phyloP scores from a whole-genome alignment of 2,797 vertebrate genomes.

The Paratrypauchen microcephalus region DNA sequence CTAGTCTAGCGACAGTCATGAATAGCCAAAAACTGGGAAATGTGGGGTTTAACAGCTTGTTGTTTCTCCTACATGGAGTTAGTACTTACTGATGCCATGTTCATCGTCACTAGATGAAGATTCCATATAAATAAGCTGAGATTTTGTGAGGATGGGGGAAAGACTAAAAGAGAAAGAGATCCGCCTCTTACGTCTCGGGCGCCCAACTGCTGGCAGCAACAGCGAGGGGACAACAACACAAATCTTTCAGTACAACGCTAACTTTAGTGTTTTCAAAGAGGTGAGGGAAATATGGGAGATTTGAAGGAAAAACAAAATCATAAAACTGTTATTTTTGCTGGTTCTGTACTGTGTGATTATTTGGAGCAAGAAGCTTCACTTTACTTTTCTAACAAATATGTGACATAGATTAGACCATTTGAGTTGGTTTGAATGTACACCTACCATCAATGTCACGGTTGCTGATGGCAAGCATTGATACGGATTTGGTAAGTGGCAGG shows the following conservation, averaged over 20 bases:
- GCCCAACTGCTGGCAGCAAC: constrained; percentile 72
- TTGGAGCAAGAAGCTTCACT: neutral
- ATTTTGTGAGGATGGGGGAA: constrained; percentile 89
- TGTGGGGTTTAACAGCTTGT: constrained; percentile 31
- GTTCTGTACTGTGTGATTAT: neutral
- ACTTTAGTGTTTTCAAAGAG: constrained; percentile 9
- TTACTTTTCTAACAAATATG: neutral
- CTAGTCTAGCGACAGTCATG: neutral
- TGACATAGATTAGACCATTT: neutral
- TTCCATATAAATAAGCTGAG: constrained; percentile 81
- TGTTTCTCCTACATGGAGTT: constrained; percentile 28
- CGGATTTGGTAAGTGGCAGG: constrained; percentile 90
- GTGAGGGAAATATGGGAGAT: neutral
- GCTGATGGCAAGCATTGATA: constrained; percentile 91
- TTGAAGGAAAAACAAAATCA: neutral
- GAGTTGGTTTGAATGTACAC: constrained; percentile 40
- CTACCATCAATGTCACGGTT: constrained; percentile 90
- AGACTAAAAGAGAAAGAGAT: constrained; percentile 92
- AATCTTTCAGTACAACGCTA: constrained; percentile 26
- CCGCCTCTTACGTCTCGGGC: constrained; percentile 80
- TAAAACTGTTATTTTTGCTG: neutral
- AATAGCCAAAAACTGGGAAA: neutral
- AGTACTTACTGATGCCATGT: constrained; percentile 87
- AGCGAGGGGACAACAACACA: constrained; percentile 65
- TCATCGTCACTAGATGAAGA: constrained; percentile 94